phyloP scores from a whole-genome alignment of 2,888 invertebrate species.

The Orthonevra nobilis region DNA sequence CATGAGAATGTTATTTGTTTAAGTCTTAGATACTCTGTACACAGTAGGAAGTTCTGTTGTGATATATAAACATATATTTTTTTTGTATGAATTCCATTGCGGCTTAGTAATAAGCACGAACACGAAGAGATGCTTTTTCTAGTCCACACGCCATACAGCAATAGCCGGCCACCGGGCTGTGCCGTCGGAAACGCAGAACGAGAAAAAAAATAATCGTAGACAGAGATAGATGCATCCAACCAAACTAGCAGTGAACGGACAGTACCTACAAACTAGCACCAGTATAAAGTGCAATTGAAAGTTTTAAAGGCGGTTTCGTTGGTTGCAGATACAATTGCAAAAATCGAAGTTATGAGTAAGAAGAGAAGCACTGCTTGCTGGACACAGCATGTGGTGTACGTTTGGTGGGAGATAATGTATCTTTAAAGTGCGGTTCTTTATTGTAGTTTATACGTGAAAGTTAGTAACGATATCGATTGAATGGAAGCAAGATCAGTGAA shows the following conservation, averaged over 20 bases:
- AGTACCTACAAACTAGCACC: too few species aligned
- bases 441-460: conserved; percentile 69
- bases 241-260: conserved; percentile 24
- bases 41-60: conserved; percentile 37
- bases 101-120: conserved; percentile 57
- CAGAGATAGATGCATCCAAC: neutral
- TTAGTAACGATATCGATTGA: conserved; percentile 68
- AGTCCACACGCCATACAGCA: too few species aligned
- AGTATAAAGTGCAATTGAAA: conserved; percentile 62
- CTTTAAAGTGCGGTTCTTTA: conserved; percentile 67
- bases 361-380: conserved; percentile 61
- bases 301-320: conserved; percentile 60
- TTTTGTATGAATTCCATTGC: conserved; percentile 47
- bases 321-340: conserved; percentile 59
- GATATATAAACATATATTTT: conserved; percentile 14
- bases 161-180: conserved; percentile 16
- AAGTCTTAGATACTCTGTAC: conserved; percentile 1
- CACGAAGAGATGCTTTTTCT: conserved; percentile 9
- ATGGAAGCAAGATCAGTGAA: conserved; percentile 64
- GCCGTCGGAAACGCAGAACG: neutral
- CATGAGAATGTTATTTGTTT: conserved; percentile 3
- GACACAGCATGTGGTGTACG: conserved; percentile 63
- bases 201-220: too few species aligned
- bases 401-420: conserved; percentile 67
- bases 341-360: conserved; percentile 51